phyloP scores from a whole-genome alignment of 1,140 invertebrate species.

The Akabosia matsudoensis region DNA sequence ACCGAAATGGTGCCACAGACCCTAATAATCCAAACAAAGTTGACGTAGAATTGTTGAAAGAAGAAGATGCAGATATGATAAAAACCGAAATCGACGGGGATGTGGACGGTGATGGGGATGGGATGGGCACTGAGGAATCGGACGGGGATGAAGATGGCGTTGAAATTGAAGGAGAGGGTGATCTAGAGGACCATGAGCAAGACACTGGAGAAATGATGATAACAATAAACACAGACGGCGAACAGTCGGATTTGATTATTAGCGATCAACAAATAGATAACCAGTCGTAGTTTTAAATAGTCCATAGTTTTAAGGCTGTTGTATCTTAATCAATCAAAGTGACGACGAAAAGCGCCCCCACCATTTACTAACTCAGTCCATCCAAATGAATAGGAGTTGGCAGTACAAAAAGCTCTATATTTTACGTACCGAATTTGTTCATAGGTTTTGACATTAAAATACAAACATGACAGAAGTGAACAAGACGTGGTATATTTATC shows the following conservation, averaged over 20 bases:
- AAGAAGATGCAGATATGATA: conserved; percentile 7
- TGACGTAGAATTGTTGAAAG: neutral
- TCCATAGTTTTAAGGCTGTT: neutral
- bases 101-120: no score
- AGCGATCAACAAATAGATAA: conserved; percentile 29
- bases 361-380: conserved; percentile 7
- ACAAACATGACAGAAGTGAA: neutral
- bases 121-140: conserved; percentile 40
- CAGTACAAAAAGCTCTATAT: neutral
- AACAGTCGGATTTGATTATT: conserved; percentile 39
- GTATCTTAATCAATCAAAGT: neutral
- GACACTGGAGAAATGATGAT: conserved; percentile 65
- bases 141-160: conserved; percentile 48
- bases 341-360: neutral
- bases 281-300: conserved; percentile 1
- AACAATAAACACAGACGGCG: conserved; percentile 50
- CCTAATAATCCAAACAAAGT: conserved; percentile 23
- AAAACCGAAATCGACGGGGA: conserved; percentile 37
- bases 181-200: conserved; percentile 61
- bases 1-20: conserved; percentile 48
- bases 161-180: conserved; percentile 61
- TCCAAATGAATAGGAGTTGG: conserved; percentile 8
- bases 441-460: neutral
- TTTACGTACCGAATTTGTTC: neutral
- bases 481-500: neutral